Percentiles rank a stretch among this genome's conserved stretches.
Evolutionary conservation across 2,888 invertebrate genomes (phyloP).

Genomic region (Microctonus brassicae): DNA sequence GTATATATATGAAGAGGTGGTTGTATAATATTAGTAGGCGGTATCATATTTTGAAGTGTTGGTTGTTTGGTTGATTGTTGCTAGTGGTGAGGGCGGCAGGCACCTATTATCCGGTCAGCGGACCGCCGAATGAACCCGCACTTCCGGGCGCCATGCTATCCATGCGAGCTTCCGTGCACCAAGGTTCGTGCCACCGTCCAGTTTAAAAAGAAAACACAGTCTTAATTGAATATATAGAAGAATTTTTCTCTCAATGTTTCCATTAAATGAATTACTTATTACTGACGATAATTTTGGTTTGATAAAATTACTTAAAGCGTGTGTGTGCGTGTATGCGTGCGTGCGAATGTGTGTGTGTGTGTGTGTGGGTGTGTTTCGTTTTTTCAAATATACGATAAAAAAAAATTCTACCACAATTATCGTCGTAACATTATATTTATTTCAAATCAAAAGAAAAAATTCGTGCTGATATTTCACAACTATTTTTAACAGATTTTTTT

Average conservation of each 20-base stretch:
- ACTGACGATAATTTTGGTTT: neutral
- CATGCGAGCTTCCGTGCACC: conserved; percentile 71
- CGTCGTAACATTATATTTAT: too few species aligned
- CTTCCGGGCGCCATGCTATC: conserved; percentile 72
- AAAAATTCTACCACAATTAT: too few species aligned
- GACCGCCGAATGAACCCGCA: conserved; percentile 74
- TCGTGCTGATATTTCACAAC: too few species aligned
- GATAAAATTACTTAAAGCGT: too few species aligned
- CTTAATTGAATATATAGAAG: conserved; percentile 35
- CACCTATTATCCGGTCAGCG: conserved; percentile 89
- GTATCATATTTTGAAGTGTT: conserved; percentile 68
- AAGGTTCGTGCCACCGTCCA: conserved; percentile 69
- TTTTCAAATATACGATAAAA: too few species aligned
- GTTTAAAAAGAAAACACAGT: conserved; percentile 49
- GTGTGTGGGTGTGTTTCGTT: neutral
- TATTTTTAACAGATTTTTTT: conserved; percentile 40
- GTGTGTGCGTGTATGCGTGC: too few species aligned
- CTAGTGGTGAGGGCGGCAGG: conserved; percentile 93
- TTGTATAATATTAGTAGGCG: conserved; percentile 62
- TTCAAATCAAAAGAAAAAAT: neutral
- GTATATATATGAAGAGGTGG: conserved; percentile 48
- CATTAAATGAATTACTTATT: neutral
- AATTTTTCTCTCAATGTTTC: neutral
- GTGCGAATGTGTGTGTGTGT: neutral
- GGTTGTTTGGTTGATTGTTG: conserved; percentile 73